These are phyloP conservation scores for Rhipidura dahli DNA, from an alignment of 2,113 vertebrate species.

Conservation along the genomic window DNA sequence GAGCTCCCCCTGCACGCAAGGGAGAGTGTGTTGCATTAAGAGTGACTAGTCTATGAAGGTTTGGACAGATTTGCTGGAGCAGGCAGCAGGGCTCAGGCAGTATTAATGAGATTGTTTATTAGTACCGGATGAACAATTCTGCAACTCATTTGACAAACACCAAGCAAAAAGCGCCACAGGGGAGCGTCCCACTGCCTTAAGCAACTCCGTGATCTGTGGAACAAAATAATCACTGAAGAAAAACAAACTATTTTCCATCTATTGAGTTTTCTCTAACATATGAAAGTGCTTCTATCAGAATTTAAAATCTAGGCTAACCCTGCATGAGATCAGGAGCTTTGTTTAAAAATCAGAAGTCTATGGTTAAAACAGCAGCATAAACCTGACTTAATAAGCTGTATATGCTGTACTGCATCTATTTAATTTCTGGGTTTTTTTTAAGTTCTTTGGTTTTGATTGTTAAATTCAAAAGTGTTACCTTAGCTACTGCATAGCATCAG, in stretches of 20 bases:
- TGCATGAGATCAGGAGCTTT: slow-evolving; percentile 15
- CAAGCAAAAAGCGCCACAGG: slow-evolving; percentile 45
- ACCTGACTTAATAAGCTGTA: neutral
- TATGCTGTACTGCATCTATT: neutral
- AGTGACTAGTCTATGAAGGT: slow-evolving; percentile 27
- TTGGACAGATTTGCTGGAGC: slow-evolving; percentile 55
- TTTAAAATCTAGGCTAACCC: slow-evolving; percentile 53
- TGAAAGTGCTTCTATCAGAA: slow-evolving; percentile 48
- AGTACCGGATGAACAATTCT: slow-evolving; percentile 64
- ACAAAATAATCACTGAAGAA: slow-evolving; percentile 67
- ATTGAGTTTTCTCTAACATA: slow-evolving; percentile 46
- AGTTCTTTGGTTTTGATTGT: neutral
- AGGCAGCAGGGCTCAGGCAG: slow-evolving; percentile 46
- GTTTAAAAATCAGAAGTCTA: slow-evolving; percentile 46
- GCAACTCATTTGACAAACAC: slow-evolving; percentile 60
- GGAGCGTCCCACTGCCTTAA: slow-evolving; percentile 37
- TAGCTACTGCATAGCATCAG: neutral
- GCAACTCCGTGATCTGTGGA: slow-evolving; percentile 53
- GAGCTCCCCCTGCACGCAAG: neutral
- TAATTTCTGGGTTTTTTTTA: neutral
- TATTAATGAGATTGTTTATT: slow-evolving; percentile 70
- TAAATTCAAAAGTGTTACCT: neutral
- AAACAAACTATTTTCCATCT: slow-evolving; percentile 67
- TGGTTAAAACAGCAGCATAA: slow-evolving; percentile 3
- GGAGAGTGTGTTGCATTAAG: neutral